A percentile compares a stretch with the other conserved stretches of the same genome.
These are phyloP conservation scores for Coenonympha arcania DNA, from an alignment of 2,888 invertebrate genomes.

Conservation along the genomic window DNA sequence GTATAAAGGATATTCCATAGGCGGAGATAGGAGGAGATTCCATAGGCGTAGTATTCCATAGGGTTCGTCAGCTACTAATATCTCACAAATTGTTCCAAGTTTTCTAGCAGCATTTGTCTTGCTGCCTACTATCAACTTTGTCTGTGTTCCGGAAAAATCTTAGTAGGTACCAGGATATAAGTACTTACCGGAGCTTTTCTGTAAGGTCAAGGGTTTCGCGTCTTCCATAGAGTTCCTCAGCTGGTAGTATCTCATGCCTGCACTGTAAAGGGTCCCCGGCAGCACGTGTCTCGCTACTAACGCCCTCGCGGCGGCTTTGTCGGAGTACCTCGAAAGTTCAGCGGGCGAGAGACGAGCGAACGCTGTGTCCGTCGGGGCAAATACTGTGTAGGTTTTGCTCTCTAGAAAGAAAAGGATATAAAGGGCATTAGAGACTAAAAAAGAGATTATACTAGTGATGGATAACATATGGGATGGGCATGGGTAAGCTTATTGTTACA, in stretches of 20 bases:
- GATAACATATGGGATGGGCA: no score
- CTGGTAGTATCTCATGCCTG: conserved; percentile 91
- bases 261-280: conserved; percentile 85
- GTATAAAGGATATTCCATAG: no score
- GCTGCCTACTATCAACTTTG: no score
- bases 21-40: no score
- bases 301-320: conserved; percentile 78
- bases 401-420: conserved; percentile 70
- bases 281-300: conserved; percentile 84
- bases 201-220: conserved; percentile 83
- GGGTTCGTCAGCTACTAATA: no score
- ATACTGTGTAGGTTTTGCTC: conserved; percentile 87
- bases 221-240: conserved; percentile 84
- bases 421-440: no score
- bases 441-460: no score
- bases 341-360: conserved; percentile 78
- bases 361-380: conserved; percentile 88
- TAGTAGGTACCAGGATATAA: background rate
- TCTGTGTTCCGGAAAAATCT: no score
- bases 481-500: no score
- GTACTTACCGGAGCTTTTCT: conserved; percentile 80
- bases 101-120: no score
- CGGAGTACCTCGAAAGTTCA: conserved; percentile 76
- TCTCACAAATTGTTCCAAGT: no score
- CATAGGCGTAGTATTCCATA: no score